phyloP scores from a whole-genome alignment of 2,113 vertebrate species.

The Numida meleagris region DNA sequence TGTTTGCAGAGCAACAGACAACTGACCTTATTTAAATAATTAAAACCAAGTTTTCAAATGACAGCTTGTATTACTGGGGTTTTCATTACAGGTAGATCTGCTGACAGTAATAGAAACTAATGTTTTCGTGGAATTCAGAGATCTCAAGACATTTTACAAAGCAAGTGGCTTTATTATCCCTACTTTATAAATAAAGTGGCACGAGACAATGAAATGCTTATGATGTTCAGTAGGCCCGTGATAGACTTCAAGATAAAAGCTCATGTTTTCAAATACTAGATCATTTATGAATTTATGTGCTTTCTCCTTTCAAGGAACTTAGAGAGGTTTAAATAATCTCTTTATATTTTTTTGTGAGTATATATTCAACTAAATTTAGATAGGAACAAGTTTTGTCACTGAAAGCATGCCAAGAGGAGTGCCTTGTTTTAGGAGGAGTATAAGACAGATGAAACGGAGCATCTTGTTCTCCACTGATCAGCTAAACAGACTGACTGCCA shows the following conservation, averaged over 20 bases:
- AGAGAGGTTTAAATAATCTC: neutral
- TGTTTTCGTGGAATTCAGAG: neutral
- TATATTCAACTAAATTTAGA: neutral
- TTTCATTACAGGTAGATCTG: neutral
- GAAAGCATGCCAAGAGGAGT: neutral
- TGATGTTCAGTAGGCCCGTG: neutral
- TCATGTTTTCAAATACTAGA: neutral
- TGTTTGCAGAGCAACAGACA: neutral
- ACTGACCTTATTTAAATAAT: neutral
- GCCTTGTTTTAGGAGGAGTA: neutral
- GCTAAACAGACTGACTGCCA: neutral
- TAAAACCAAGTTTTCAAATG: neutral
- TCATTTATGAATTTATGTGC: neutral
- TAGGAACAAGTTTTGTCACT: neutral
- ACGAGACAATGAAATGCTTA: neutral
- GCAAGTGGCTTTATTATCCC: neutral
- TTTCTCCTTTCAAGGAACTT: neutral
- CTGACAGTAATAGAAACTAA: neutral
- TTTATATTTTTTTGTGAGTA: fast-evolving
- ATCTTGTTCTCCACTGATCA: neutral
- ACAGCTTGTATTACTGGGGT: neutral
- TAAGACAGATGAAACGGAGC: neutral
- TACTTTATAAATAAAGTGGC: neutral
- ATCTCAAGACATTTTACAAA: neutral
- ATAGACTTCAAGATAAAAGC: neutral